phyloP scores from a whole-genome alignment of 1,140 invertebrate genomes.

The Drosophila yakuba region DNA sequence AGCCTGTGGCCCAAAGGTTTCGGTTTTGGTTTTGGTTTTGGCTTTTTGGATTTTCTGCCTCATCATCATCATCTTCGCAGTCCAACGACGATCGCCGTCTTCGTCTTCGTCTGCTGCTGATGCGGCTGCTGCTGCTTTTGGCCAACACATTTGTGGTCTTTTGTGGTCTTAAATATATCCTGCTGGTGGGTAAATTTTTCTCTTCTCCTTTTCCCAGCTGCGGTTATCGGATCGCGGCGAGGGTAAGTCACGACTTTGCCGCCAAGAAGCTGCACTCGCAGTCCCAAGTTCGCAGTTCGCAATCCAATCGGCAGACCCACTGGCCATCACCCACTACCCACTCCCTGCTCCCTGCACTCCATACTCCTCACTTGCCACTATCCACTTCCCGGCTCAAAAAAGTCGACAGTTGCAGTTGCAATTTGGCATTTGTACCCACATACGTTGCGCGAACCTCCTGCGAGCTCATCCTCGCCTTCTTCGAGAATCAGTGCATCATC shows the following conservation, averaged over 20 bases:
- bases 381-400: neutral
- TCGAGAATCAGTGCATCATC: neutral
- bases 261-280: conserved; percentile 41
- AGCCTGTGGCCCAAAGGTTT: conserved; percentile 17
- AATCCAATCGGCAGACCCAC: conserved; percentile 11
- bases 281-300: neutral
- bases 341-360: no score
- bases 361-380: neutral
- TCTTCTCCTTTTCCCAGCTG: conserved; percentile 43
- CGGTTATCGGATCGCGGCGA: conserved; percentile 75
- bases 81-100: neutral
- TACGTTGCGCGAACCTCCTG: conserved; percentile 8
- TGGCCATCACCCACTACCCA: conserved; percentile 1
- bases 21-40: conserved; percentile 3
- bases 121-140: neutral
- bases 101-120: neutral
- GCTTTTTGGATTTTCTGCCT: conserved; percentile 30
- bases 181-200: conserved; percentile 83
- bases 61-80: conserved; percentile 43
- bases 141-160: conserved; percentile 72
- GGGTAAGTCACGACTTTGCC: conserved; percentile 77
- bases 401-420: conserved; percentile 44
- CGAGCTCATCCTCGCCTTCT: conserved; percentile 4
- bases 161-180: conserved; percentile 82
- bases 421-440: conserved; percentile 37